phyloP scores from a whole-genome alignment of 2,113 vertebrate species.

The Corydoras maculifer region DNA sequence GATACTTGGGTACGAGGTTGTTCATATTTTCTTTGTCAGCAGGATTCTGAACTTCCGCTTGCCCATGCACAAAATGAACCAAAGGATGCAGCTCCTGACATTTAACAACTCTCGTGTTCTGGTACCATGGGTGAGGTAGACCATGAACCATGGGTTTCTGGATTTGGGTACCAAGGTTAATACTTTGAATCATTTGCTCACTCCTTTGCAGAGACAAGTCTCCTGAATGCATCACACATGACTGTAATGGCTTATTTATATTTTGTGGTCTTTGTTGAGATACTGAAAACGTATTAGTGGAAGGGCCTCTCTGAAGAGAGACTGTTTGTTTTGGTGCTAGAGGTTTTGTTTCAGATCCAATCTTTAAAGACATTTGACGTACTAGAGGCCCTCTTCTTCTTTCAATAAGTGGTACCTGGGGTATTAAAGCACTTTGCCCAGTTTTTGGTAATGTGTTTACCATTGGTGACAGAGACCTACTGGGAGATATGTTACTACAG shows the following conservation, averaged over 20 bases:
- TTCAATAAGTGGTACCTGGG: constrained; percentile 85
- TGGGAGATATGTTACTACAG: constrained; percentile 74
- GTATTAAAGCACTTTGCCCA: constrained; percentile 47
- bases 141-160: constrained; percentile 66
- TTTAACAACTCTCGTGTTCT: constrained; percentile 60
- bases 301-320: constrained; percentile 62
- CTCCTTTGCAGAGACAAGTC: constrained; percentile 54
- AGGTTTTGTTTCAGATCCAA: constrained; percentile 77
- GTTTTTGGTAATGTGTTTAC: constrained; percentile 58
- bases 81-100: constrained; percentile 54
- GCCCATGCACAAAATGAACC: constrained; percentile 55
- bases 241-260: constrained; percentile 51
- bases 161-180: constrained; percentile 61
- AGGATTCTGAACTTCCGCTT: constrained; percentile 54
- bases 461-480: constrained; percentile 57
- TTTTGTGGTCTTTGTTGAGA: constrained; percentile 61
- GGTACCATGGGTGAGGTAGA: constrained; percentile 69
- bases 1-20: constrained; percentile 86
- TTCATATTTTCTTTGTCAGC: constrained; percentile 53
- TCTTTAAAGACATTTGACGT: constrained; percentile 91
- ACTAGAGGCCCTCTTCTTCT: constrained; percentile 88
- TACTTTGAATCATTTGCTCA: constrained; percentile 64
- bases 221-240: constrained; percentile 52
- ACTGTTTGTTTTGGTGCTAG: constrained; percentile 55
- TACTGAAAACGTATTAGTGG: constrained; percentile 54